These are phyloP conservation scores for Chloroclysta siterata DNA, from an alignment of 2,888 invertebrate genomes.

Conservation along the genomic window DNA sequence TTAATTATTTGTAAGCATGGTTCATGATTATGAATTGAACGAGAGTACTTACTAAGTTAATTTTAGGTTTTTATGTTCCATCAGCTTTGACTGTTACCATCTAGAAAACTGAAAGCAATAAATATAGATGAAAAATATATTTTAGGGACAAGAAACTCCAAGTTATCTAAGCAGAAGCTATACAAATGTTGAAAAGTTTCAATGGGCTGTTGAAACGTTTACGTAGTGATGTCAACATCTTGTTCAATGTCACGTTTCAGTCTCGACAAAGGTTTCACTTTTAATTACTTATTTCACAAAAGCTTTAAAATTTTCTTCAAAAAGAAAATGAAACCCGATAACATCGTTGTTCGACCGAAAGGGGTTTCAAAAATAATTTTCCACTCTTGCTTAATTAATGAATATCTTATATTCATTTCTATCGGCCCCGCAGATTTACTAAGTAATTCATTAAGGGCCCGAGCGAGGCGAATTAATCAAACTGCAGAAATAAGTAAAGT, in stretches of 20 bases:
- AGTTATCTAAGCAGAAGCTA: neutral
- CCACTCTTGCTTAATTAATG: constrained; percentile 41
- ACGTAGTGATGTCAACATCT: constrained; percentile 7
- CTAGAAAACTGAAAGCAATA: no score
- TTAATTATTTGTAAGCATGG: no score
- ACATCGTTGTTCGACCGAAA: constrained; percentile 26
- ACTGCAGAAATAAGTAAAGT: constrained; percentile 35
- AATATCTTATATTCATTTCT: constrained; percentile 39
- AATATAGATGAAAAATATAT: neutral
- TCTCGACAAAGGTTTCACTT: constrained; percentile 10
- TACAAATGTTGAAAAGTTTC: constrained; percentile 3
- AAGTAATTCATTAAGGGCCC: constrained; percentile 34
- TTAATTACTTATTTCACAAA: constrained; percentile 10
- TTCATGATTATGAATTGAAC: no score
- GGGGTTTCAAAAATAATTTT: constrained; percentile 37
- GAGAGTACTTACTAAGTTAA: no score
- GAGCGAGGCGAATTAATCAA: constrained; percentile 31
- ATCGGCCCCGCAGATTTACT: constrained; percentile 38
- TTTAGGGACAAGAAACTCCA: neutral
- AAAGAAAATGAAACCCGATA: constrained; percentile 19
- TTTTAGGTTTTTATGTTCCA: no score
- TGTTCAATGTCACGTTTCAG: constrained; percentile 14
- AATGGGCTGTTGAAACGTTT: neutral
- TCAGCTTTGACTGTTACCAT: no score
- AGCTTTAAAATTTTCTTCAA: constrained; percentile 16